Evolutionary conservation across 2,888 invertebrate genomes (phyloP).

Genomic region (Idaea biselata): DNA sequence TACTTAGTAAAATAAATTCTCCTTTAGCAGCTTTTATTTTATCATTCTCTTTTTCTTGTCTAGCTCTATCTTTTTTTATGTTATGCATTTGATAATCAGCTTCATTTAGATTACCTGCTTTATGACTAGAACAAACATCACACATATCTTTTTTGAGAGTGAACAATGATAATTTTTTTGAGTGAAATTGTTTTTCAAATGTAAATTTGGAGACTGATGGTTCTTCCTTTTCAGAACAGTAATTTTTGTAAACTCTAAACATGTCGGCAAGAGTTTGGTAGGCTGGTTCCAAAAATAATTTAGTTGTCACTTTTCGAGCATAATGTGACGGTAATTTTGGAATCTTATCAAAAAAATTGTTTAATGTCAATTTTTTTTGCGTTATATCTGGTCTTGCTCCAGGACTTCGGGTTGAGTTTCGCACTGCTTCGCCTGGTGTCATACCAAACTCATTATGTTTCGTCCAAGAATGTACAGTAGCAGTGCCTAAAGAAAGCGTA

Average conservation of each 20-base stretch:
- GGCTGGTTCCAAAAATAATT: conserved; percentile 21
- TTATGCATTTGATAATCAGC: conserved; percentile 22
- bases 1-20: conserved; percentile 26
- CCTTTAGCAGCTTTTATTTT: conserved; percentile 29
- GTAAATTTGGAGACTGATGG: conserved; percentile 25
- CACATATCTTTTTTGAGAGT: conserved; percentile 29
- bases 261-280: conserved; percentile 16
- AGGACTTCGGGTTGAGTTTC: too few species aligned
- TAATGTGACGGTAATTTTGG: conserved; percentile 4
- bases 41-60: conserved; percentile 24
- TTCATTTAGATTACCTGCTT: conserved; percentile 25
- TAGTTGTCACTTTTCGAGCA: conserved; percentile 14
- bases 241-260: conserved; percentile 22
- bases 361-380: too few species aligned
- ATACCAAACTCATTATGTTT: too few species aligned
- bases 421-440: too few species aligned
- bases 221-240: conserved; percentile 20
- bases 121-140: conserved; percentile 25
- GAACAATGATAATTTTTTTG: conserved; percentile 24
- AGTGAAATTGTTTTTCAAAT: conserved; percentile 25
- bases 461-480: too few species aligned
- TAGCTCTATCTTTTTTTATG: conserved; percentile 21
- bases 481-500: too few species aligned
- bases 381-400: too few species aligned
- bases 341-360: too few species aligned